Conservation (phyloP, 1,140 invertebrate species). For the Drosophila ficusphila region DNA sequence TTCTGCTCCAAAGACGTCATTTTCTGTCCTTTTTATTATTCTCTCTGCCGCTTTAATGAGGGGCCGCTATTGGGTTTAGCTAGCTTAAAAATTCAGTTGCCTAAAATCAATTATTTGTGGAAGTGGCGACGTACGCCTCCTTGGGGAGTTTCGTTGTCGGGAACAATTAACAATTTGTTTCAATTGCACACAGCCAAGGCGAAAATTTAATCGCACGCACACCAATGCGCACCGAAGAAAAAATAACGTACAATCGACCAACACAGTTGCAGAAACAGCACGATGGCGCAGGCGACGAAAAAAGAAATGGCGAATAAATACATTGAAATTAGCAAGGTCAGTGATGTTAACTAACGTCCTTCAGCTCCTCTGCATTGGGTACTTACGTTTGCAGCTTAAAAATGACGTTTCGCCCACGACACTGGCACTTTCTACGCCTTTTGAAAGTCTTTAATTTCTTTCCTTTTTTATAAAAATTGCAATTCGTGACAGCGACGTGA, state of each 20-base stretch:
- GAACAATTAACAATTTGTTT: conserved; percentile 49
- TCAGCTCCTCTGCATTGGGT: neutral
- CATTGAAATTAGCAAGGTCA: conserved; percentile 25
- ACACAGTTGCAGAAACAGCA: conserved; percentile 64
- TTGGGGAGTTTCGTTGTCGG: conserved; percentile 19
- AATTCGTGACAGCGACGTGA: conserved; percentile 76
- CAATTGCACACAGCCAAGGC: conserved; percentile 48
- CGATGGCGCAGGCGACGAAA: conserved; percentile 64
- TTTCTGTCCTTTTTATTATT: conserved; percentile 42
- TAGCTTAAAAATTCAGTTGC: conserved; percentile 18
- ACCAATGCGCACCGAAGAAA: conserved; percentile 26
- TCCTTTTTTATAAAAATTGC: conserved; percentile 71
- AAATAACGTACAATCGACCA: conserved; percentile 56
- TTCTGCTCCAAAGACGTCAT: conserved; percentile 78
- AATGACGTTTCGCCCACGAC: conserved; percentile 17
- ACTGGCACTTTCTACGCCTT: conserved; percentile 50
- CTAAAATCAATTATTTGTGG: conserved; percentile 29
- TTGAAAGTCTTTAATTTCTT: conserved; percentile 52
- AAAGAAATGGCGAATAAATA: conserved; percentile 74
- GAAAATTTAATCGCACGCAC: conserved; percentile 51
- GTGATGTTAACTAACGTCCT: neutral
- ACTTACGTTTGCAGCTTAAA: conserved; percentile 54
- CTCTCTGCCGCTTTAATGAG: conserved; percentile 11
- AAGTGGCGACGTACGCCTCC: conserved; percentile 34
- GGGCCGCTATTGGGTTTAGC: neutral